A percentile compares a stretch with the other conserved stretches of the same genome.
Evolutionary conservation across 2,113 vertebrate species (phyloP).

Genomic region (Brachyistius frenatus): DNA sequence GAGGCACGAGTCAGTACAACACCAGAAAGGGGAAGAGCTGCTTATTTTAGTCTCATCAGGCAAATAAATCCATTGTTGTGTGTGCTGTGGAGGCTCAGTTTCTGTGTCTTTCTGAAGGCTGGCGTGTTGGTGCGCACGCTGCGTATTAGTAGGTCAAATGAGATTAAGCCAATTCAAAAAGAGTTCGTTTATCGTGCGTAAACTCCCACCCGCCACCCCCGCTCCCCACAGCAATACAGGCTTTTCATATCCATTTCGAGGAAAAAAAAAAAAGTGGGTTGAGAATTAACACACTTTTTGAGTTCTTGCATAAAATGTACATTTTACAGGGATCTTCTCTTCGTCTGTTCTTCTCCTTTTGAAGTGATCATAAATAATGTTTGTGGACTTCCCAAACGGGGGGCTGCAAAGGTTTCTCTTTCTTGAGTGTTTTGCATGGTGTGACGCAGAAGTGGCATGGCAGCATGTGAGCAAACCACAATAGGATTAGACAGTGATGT

Average conservation of each 20-base stretch:
- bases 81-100: constrained; percentile 22
- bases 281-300: constrained; percentile 34
- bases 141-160: constrained; percentile 61
- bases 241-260: constrained; percentile 56
- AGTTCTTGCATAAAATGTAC: constrained; percentile 21
- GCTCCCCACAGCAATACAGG: constrained; percentile 23
- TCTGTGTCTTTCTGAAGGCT: constrained; percentile 44
- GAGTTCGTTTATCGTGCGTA: constrained; percentile 65
- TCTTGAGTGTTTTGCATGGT: neutral
- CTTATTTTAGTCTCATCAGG: constrained; percentile 22
- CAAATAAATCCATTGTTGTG: constrained; percentile 23
- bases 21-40: neutral
- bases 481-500: constrained; percentile 43
- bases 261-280: constrained; percentile 6
- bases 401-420: neutral
- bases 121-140: constrained; percentile 25
- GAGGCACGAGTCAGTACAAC: constrained; percentile 16
- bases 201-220: constrained; percentile 45
- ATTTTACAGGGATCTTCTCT: neutral
- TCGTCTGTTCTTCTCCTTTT: neutral
- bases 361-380: constrained; percentile 5
- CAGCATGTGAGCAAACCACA: neutral
- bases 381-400: neutral
- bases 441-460: neutral
- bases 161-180: constrained; percentile 69